Evolutionary conservation across 2,888 invertebrate species (phyloP).

Genomic region (Zelleria hepariella): DNA sequence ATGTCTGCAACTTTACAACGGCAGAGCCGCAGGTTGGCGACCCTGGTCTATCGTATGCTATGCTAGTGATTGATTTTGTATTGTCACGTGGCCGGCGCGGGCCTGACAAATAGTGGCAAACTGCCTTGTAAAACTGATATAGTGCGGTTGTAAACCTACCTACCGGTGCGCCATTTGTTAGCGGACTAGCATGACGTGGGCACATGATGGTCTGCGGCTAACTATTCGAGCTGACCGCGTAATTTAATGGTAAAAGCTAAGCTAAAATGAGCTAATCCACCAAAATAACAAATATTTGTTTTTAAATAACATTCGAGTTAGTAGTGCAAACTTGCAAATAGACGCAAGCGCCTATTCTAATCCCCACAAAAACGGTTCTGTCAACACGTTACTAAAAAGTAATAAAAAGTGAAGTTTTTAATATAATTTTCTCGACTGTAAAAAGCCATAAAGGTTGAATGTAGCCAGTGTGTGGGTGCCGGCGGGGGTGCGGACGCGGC

Average conservation of each 20-base stretch:
- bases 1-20: too few species aligned
- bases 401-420: background rate
- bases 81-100: background rate
- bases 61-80: background rate
- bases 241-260: background rate
- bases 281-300: background rate
- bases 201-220: background rate
- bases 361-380: background rate
- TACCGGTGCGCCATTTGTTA: background rate
- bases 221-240: background rate
- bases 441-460: background rate
- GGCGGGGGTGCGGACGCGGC: conserved; percentile 26
- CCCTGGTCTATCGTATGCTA: background rate
- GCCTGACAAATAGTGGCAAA: background rate
- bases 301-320: too few species aligned
- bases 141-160: background rate
- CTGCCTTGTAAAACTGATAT: background rate
- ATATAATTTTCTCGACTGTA: background rate
- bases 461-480: conserved; percentile 16
- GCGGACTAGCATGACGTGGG: background rate
- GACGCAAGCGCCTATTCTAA: background rate
- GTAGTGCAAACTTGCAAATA: too few species aligned
- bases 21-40: too few species aligned
- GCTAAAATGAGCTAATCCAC: background rate
- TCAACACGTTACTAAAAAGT: background rate